Base-by-base conservation (phyloP, 1,140 invertebrate species). In the Protaetia brevitarsis region DNA sequence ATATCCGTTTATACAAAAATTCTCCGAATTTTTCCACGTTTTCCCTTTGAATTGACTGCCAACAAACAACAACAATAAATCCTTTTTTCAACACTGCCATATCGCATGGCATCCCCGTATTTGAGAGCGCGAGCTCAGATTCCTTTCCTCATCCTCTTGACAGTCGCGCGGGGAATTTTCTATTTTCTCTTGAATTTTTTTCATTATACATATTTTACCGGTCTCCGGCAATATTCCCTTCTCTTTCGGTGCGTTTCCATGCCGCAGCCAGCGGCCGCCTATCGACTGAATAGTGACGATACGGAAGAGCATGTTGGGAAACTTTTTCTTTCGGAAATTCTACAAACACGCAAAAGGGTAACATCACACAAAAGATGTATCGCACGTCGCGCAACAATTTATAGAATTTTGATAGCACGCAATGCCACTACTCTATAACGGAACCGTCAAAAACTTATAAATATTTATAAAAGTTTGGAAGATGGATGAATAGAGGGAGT, bases 381-480 rank as follows among this genome's bases (percentile, higher is more conserved):
- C 41, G 41, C 41, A 21, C 41, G 41, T 19, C 4, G 41, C 41
- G 23, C 23, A 45, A 45, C 41, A 45, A 45, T 45, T 45, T 45
- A 45, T 45, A 45, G 41, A 45, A 45, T 45, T 45, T 45, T 45
- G 16, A 45, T 19, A 45, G 23, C 41, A 45, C 13, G 41, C 41
- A 45, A 19, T n/a, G n/a, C n/a, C 41, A 13, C 13, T 45, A 45
- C 41, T 45, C 1, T 45, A 45, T 45, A 45, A 45, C n/a, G 41
- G 16, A 21, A 21, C 41, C 23, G 16, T 45, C 41, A 45, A 45
- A 45, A 45, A 45, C 41, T 13, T 45, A 45, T 45, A 45, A 45
- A 45, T 45, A 45, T 45, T 45, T 45, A 45, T 45, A 45, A 45
- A 45, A 45, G 41, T 45, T 45, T 45, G 23, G 41, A 45, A 19